Evolutionary conservation across 2,888 invertebrate species (phyloP), one percentile per base, ranked within the genome.

Genomic region (Amblyjoppa proteus): DNA sequence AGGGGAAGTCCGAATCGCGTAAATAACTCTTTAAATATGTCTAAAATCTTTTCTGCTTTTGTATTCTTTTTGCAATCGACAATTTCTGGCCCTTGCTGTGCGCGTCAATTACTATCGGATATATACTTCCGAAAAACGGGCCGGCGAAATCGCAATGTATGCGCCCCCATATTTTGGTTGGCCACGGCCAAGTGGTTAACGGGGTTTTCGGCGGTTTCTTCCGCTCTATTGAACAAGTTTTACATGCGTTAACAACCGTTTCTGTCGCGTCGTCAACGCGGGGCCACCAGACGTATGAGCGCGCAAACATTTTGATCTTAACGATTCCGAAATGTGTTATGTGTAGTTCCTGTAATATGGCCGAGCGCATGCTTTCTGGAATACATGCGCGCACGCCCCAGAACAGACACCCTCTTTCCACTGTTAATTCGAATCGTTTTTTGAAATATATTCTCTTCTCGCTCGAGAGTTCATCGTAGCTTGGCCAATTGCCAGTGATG

Each of bases 71-170:
- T 41, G 68, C 34, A 45, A 41, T 68, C 38, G 2, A 38, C 38
- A 16, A 66, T 34, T 66, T 66, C 66, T 1, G 16, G 16, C 66
- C 66, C 34, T 66, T 66, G 4, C 34, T 34, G 31, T 66, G 66
- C 31, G 66, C 38, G 16, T 38, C 34, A 13, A 66, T 31, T 3
- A 56, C 13, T 31, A 66, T 7, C 38, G 66, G 53, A 31, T 64
- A 45, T 3, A 45, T 45, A 45, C 13, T 45, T 45, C 45, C 45
- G 13, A 3, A 45, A 3, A 45, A 45, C 45, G 45, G 45, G 45
- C 45, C 45, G 1, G 85, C 76, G 58, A 86, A 90, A 81, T 90
- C 89, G 2, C 79, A 81, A 79, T 90, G 90, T 0, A 89, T 82
- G 1, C 89, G 71, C 0, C 49, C 64, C 89, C 88, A 90, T 31